Evolutionary conservation across 30 jellyfish, hydroid and myxozoan genomes (phyloP).

Genomic region (Phacellophora camtschatica): DNA sequence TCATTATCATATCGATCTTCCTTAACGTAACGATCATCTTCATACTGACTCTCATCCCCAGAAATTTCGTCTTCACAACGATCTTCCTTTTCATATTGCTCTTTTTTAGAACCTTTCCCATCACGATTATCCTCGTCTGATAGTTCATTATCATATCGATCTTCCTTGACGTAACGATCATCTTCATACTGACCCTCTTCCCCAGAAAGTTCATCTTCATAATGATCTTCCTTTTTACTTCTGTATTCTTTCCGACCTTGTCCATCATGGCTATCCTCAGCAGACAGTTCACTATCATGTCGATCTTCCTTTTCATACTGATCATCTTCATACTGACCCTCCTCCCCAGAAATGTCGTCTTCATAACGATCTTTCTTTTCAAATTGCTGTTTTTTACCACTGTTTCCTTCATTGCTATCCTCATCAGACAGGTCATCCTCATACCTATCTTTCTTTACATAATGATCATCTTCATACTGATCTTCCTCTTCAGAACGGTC

Average conservation of each 20-base stretch:
- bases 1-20: conserved; percentile 6
- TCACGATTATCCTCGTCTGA: too few species aligned
- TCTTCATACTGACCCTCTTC: neutral
- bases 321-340: neutral
- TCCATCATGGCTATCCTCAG: neutral
- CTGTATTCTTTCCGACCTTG: neutral
- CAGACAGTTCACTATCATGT: neutral
- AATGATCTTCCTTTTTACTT: neutral
- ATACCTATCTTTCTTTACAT: neutral
- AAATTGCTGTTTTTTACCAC: neutral
- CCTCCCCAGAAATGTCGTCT: conserved; percentile 12
- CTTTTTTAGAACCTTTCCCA: too few species aligned
- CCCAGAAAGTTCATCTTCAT: neutral
- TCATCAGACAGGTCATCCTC: neutral
- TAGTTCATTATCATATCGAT: neutral
- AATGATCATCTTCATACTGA: too few species aligned
- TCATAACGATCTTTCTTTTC: neutral
- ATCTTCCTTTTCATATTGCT: neutral
- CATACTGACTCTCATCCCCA: too few species aligned
- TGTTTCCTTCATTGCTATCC: neutral
- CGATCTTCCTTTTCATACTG: neutral
- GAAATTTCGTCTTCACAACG: neutral
- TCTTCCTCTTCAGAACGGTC: neutral
- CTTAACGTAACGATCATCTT: neutral
- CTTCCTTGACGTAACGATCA: neutral